Evolutionary conservation across 2,888 invertebrate genomes (phyloP), one percentile per base, ranked within the genome.

Genomic region (Drosophila antonietae): DNA sequence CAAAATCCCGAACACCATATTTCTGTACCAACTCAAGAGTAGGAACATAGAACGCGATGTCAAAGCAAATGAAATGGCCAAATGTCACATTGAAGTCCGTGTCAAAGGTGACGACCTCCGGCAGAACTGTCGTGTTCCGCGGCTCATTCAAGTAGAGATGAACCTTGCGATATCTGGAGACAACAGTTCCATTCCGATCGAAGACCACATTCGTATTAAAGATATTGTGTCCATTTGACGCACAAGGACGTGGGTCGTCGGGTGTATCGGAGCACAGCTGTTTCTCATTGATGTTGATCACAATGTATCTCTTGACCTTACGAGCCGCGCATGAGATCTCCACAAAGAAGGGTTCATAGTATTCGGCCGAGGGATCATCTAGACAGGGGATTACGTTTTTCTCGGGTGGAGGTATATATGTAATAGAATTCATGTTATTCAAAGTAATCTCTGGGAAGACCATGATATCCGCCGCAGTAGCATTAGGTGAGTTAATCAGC

Each of bases 171-270:
- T 94, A 64, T 85, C 93, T 73, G 66, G 96, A 95, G 41, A 97
- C 93, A n/a, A 97, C 93, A 2, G 93, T 92, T 0, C 97, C 97
- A 8, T 92, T 93, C 52, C 96, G 94, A 90, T 97, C 95, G 79
- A 97, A 96, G 0, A 95, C 96, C 0, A 97, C 95, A 85, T 97
- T 96, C 0, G 97, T 96, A 83, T 97, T 97, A 93, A 95, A 97
- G 20, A 94, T 88, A 68, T 90, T 91, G 1, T 88, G 61, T 0
- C 90, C 91, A 44, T 74, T 80, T 0, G 64, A 0, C 2, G 88
- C 80, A 65, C 93, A 93, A 1, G 89, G 83, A 4, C 91, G 81
- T 0, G 86, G 73, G 70, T 91, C 92, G 5, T 81, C 67, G 3
- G 71, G 59, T 4, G 71, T 51, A 1, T 89, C 84, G 3, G 90